phyloP scores from a whole-genome alignment of 2,888 invertebrate species.

The Agrilus biguttatus region DNA sequence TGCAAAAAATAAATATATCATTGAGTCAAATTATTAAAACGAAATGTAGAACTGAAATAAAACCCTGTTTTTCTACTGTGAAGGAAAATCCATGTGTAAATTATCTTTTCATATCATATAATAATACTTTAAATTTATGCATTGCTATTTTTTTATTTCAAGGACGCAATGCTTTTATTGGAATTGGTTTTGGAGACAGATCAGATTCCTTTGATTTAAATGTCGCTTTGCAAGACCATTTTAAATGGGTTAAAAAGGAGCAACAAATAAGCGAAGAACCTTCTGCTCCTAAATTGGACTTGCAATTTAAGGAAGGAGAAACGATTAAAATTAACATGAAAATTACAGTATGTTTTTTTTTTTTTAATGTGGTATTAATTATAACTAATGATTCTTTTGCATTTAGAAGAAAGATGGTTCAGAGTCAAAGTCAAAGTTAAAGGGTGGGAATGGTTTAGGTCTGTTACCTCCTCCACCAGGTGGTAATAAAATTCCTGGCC shows the following conservation, averaged over 20 bases:
- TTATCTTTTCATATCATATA: too few species aligned
- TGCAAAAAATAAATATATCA: too few species aligned
- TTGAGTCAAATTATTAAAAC: too few species aligned
- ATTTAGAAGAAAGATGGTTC: conserved; percentile 77
- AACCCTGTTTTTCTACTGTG: too few species aligned
- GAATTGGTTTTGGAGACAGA: conserved; percentile 92
- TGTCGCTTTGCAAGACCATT: conserved; percentile 95
- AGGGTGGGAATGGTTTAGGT: conserved; percentile 32
- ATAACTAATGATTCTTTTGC: conserved; percentile 2
- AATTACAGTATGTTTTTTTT: conserved; percentile 54
- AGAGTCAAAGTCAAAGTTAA: conserved; percentile 55
- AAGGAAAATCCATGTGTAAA: too few species aligned
- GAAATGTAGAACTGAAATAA: too few species aligned
- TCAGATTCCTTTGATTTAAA: conserved; percentile 98
- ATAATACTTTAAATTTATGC: too few species aligned
- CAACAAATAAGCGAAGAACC: conserved; percentile 70
- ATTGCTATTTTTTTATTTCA: conserved; percentile 9
- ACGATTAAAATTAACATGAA: conserved; percentile 99
- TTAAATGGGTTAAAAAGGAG: conserved; percentile 81
- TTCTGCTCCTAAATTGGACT: conserved; percentile 71
- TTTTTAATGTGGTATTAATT: not conserved
- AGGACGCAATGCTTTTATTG: conserved; percentile 86
- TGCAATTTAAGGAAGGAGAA: conserved; percentile 98
- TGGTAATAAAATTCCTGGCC: conserved; percentile 60
- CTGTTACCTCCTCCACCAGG: conserved; percentile 76